These are phyloP conservation scores for Schizotus pectinicornis DNA, from an alignment of 2,888 invertebrate species.

Conservation along the genomic window DNA sequence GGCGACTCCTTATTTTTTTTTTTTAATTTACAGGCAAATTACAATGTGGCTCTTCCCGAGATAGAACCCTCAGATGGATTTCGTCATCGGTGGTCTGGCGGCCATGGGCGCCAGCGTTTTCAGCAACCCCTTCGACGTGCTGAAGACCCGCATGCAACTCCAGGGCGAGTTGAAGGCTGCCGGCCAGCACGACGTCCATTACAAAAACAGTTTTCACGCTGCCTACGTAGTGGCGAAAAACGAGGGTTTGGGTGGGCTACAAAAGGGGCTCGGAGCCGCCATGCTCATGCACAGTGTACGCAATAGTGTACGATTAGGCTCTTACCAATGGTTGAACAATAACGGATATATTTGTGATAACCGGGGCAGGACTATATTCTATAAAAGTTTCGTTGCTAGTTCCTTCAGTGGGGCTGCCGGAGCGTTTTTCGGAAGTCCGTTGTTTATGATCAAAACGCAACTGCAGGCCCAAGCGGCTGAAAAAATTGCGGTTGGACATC, in stretches of 20 bases:
- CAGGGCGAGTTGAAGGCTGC: conserved; percentile 66
- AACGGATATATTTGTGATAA: conserved; percentile 67
- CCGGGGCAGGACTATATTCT: conserved; percentile 60
- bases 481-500: conserved; percentile 83
- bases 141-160: conserved; percentile 87
- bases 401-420: conserved; percentile 72
- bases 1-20: too few relatives aligned
- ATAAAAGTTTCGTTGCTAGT: conserved; percentile 61
- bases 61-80: conserved; percentile 48
- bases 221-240: conserved; percentile 77
- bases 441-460: conserved; percentile 87
- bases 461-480: conserved; percentile 77
- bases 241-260: conserved; percentile 80
- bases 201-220: conserved; percentile 82
- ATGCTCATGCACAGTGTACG: conserved; percentile 86
- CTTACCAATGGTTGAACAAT: conserved; percentile 75
- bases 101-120: conserved; percentile 73
- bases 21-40: not conserved
- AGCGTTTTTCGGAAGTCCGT: conserved; percentile 75
- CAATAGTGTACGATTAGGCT: conserved; percentile 77
- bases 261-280: conserved; percentile 84
- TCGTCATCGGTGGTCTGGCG: conserved; percentile 62
- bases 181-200: conserved; percentile 67
- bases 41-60: not conserved
- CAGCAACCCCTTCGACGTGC: conserved; percentile 87